Evolutionary conservation across 37 sponge, comb jelly and placozoan genomes (phyloP).

Genomic region (Oscarella lobularis): DNA sequence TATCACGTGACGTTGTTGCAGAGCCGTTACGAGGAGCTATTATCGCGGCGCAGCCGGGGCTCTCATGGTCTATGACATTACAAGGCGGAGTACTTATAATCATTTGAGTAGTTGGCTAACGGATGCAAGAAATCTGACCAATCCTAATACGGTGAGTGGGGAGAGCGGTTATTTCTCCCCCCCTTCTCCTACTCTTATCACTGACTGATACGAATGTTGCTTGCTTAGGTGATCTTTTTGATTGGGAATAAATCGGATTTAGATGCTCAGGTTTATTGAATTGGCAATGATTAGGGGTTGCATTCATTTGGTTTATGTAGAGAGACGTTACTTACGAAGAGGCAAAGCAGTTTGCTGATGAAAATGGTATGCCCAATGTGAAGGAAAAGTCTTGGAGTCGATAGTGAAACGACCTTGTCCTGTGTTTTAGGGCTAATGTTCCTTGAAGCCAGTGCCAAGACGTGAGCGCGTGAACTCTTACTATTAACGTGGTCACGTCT

Average conservation of each 20-base stretch:
- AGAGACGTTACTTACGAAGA: conserved; percentile 98
- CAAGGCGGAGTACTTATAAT: conserved; percentile 97
- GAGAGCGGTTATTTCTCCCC: neutral
- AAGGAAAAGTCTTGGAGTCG: neutral
- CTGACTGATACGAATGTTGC: neutral
- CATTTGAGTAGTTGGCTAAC: conserved; percentile 99
- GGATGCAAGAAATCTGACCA: conserved; percentile 96
- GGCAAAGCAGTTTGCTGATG: conserved; percentile 96
- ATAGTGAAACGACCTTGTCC: neutral
- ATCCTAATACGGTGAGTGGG: conserved; percentile 87
- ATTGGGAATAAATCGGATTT: conserved; percentile 98
- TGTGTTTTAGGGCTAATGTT: conserved; percentile 61
- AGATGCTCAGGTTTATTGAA: conserved; percentile 95
- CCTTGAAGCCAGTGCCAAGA: conserved; percentile 95
- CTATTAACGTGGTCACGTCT: too few species aligned
- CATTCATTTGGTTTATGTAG: too few species aligned
- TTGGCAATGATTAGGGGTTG: too few species aligned
- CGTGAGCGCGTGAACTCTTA: too few species aligned
- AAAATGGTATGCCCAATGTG: conserved; percentile 72
- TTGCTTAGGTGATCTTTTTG: conserved; percentile 80
- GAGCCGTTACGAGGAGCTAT: conserved; percentile 98
- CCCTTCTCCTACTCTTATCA: conserved; percentile 9
- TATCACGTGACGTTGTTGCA: conserved; percentile 3
- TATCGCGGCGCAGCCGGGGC: conserved; percentile 99
- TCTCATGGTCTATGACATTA: conserved; percentile 98